These are phyloP conservation scores for Drosophila pseudotalamancana DNA, from an alignment of 2,888 invertebrate species.

Conservation along the genomic window DNA sequence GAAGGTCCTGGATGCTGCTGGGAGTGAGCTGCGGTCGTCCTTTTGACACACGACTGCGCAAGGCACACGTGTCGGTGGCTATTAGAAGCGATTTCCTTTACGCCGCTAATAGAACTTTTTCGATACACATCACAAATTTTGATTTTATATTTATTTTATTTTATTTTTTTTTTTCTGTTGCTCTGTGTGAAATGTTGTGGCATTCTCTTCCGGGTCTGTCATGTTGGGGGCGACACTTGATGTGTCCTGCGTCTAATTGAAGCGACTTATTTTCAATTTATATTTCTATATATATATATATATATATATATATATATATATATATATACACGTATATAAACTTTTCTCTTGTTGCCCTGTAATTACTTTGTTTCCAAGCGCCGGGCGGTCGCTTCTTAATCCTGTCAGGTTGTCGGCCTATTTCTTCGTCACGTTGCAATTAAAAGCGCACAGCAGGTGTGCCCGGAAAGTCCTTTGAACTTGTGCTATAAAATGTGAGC, in stretches of 20 bases:
- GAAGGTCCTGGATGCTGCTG: neutral
- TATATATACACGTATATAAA: slow-evolving; percentile 5
- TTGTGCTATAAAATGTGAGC: slow-evolving; percentile 71
- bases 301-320: slow-evolving; percentile 8
- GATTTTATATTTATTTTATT: neutral
- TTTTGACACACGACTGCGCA: slow-evolving; percentile 74
- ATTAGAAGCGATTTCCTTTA: slow-evolving; percentile 75
- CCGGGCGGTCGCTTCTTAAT: slow-evolving; percentile 67
- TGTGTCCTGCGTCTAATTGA: slow-evolving; percentile 52
- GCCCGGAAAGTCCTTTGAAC: slow-evolving; percentile 73
- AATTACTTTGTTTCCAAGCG: slow-evolving; percentile 75
- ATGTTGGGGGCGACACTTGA: slow-evolving; percentile 52
- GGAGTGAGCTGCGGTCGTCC: slow-evolving; percentile 66
- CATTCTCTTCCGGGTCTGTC: slow-evolving; percentile 39
- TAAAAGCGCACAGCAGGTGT: slow-evolving; percentile 83
- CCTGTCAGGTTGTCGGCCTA: slow-evolving; percentile 29
- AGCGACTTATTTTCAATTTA: slow-evolving; percentile 35
- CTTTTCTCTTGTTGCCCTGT: slow-evolving; percentile 29
- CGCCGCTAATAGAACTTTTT: slow-evolving; percentile 72
- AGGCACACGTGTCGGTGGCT: slow-evolving; percentile 66
- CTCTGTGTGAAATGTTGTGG: slow-evolving; percentile 38
- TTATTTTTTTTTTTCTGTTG: neutral
- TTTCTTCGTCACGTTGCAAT: slow-evolving; percentile 78
- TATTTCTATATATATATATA: slow-evolving; percentile 1
- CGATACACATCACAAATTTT: slow-evolving; percentile 22